phyloP scores from a whole-genome alignment of 2,797 vertebrate species.

The Nyctibius grandis region DNA sequence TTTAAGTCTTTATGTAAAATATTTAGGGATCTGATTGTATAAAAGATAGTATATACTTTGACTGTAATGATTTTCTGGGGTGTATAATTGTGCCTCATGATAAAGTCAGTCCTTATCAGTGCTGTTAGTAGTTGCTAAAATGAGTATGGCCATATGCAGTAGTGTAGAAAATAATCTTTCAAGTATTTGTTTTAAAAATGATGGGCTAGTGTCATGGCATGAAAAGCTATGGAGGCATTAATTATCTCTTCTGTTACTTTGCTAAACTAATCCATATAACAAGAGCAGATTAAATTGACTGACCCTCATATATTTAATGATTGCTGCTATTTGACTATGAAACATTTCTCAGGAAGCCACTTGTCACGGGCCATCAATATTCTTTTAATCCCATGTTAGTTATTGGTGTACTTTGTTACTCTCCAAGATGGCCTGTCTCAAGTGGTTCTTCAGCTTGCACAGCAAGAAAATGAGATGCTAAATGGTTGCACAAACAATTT shows the following conservation, averaged over 20 bases:
- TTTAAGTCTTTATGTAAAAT: neutral
- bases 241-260: constrained; percentile 79
- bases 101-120: neutral
- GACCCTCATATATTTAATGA: constrained; percentile 92
- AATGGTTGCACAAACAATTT: constrained; percentile 80
- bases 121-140: neutral
- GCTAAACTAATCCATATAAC: constrained; percentile 88
- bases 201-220: constrained; percentile 8
- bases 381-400: constrained; percentile 85
- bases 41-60: neutral
- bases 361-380: constrained; percentile 88
- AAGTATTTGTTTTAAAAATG: constrained; percentile 42
- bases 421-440: constrained; percentile 75
- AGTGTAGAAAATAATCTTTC: constrained; percentile 1
- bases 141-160: neutral
- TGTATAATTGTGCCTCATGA: neutral
- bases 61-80: constrained; percentile 15
- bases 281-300: constrained; percentile 91
- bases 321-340: constrained; percentile 87
- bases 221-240: constrained; percentile 75
- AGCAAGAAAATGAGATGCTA: constrained; percentile 77
- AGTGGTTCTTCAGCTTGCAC: constrained; percentile 73
- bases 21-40: neutral
- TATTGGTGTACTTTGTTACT: constrained; percentile 82
- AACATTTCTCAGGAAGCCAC: constrained; percentile 82